Evolutionary conservation across 2,797 vertebrate species (phyloP).

Genomic region (Crenichthys baileyi): DNA sequence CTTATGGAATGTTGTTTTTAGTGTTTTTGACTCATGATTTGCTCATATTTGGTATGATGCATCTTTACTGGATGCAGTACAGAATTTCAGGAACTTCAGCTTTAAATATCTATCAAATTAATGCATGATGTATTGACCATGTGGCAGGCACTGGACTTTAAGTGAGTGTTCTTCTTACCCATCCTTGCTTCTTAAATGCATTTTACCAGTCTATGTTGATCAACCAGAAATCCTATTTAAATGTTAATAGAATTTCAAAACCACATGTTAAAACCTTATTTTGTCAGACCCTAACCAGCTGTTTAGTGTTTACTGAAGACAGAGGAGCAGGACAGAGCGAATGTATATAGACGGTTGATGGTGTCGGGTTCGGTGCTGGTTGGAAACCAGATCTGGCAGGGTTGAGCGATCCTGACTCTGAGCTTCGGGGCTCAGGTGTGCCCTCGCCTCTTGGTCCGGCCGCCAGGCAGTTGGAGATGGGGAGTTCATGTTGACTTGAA

Average conservation of each 20-base stretch:
- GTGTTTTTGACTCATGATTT: background rate
- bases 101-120: background rate
- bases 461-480: constrained; percentile 58
- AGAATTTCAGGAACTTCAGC: background rate
- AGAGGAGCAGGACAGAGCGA: constrained; percentile 50
- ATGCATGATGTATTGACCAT: too few relatives aligned
- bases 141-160: background rate
- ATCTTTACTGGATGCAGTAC: background rate
- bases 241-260: constrained; percentile 30
- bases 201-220: constrained; percentile 8
- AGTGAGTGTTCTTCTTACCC: constrained; percentile 2
- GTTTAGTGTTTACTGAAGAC: constrained; percentile 46
- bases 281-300: constrained; percentile 24
- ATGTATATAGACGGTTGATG: constrained; percentile 48
- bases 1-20: background rate
- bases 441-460: constrained; percentile 55
- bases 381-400: constrained; percentile 74
- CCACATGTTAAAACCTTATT: constrained; percentile 22
- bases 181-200: constrained; percentile 17
- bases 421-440: constrained; percentile 74
- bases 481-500: constrained; percentile 74
- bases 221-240: constrained; percentile 29
- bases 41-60: background rate
- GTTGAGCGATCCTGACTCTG: constrained; percentile 63
- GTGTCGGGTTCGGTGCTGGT: constrained; percentile 67